Evolutionary conservation across 2,113 vertebrate genomes (phyloP), one percentile per base, ranked within the genome.

Genomic region (Chloropsis cyanopogon): DNA sequence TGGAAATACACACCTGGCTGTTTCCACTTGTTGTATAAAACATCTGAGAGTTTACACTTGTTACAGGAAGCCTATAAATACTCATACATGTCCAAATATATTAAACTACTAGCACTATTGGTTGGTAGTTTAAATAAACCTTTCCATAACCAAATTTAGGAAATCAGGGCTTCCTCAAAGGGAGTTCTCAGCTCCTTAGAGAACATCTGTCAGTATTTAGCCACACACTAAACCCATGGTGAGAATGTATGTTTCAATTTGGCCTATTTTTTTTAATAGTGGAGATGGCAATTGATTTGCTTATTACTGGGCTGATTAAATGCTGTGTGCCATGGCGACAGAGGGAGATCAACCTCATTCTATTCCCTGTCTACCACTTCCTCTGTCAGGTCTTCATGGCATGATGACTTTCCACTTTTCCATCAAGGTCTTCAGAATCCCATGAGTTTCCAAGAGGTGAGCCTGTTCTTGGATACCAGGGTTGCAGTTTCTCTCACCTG

Each of bases 1-100:
- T 71, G 37, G 41, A 93, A 96, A 93, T 63, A 86, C 19, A 37
- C 33, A 47, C 64, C 78, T 96, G 91, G 5, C 26, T 92, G 71
- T 35, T 94, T 88, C 64, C 23, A 60, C 29, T 90, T 92, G 47
- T 89, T 93, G 24, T 77, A 44, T 90, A 90, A 88, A 90, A 86
- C 25, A 90, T 83, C 52, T 16, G 1, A 71, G 78, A 86, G 7
- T 71, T 91, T 91, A 59, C 39, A 66, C 8, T 70, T 73, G 20
- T 73, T 93, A 23, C 39, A 71, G 28, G 35, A 90, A 60, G 82
- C 19, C 33, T 68, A 10, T 35, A 87, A 94, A 87, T 72, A 52
- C 16, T 64, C 12, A 19, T 41, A 6, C n/a, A 41, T 11, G 3
- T 78, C 24, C 24, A 94, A 54, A 81, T 63, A 44, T 12, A 29